These are phyloP conservation scores for Cossypha caffra DNA, from an alignment of 2,797 vertebrate genomes.

Conservation along the genomic window DNA sequence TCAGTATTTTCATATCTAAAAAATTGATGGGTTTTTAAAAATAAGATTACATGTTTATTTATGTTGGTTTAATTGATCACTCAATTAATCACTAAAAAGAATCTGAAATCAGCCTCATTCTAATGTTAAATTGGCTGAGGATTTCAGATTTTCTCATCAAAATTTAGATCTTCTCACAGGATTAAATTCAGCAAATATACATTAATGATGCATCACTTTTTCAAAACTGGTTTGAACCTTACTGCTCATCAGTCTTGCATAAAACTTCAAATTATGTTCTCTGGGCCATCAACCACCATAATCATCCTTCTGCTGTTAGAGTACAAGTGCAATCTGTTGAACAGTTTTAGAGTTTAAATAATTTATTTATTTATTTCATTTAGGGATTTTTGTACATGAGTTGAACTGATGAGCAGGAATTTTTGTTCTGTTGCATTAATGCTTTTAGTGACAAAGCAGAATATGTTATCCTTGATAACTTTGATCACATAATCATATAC, in stretches of 20 bases:
- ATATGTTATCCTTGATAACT: neutral
- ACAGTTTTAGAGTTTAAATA: neutral
- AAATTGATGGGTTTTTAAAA: rapidly evolving
- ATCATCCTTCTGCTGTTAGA: neutral
- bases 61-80: neutral
- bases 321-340: neutral
- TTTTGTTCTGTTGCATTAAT: neutral
- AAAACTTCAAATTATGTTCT: neutral
- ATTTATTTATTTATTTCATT: neutral
- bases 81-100: neutral
- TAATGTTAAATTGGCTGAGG: neutral
- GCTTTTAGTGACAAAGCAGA: neutral
- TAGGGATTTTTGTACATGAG: neutral
- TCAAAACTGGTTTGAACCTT: neutral
- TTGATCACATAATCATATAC: neutral
- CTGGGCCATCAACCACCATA: neutral
- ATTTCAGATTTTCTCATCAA: neutral
- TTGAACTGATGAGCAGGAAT: neutral
- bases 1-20: neutral
- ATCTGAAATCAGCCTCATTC: neutral
- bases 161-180: neutral
- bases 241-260: neutral
- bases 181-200: neutral
- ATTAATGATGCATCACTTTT: neutral
- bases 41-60: neutral